phyloP scores from a whole-genome alignment of 2,113 vertebrate genomes.

The Anoplopoma fimbria region DNA sequence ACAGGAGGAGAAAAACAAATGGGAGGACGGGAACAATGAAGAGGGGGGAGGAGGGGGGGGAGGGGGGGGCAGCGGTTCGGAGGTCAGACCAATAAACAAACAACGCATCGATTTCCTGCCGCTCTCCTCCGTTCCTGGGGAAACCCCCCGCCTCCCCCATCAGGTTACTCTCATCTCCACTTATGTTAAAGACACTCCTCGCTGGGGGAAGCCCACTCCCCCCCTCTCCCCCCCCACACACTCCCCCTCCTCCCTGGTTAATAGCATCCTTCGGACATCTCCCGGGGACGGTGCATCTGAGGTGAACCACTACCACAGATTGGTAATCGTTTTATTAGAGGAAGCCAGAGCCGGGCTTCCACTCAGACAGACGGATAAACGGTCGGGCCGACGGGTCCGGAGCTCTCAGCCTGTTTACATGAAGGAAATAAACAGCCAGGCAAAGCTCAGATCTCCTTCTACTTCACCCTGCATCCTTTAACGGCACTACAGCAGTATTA shows the following conservation, averaged over 20 bases:
- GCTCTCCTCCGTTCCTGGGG: slow-evolving; percentile 48
- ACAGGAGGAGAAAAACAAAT: not conserved
- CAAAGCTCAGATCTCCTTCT: not conserved
- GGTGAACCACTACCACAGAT: slow-evolving; percentile 64
- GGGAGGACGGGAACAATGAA: not conserved
- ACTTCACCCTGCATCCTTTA: not conserved
- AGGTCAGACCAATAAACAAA: slow-evolving; percentile 79
- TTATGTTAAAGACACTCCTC: slow-evolving; percentile 67
- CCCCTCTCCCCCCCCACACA: not conserved
- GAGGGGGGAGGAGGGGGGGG: not conserved
- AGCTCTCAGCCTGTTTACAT: slow-evolving; percentile 38
- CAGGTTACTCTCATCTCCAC: slow-evolving; percentile 63
- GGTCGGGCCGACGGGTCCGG: slow-evolving; percentile 15
- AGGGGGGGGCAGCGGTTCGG: slow-evolving; percentile 37
- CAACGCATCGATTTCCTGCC: slow-evolving; percentile 75
- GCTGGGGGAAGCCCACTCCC: slow-evolving; percentile 26
- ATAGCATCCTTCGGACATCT: slow-evolving; percentile 57
- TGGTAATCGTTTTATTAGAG: slow-evolving; percentile 70
- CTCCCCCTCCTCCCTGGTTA: slow-evolving; percentile 26
- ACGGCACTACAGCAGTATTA: slow-evolving; percentile 1
- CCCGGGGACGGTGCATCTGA: slow-evolving; percentile 64
- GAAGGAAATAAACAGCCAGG: slow-evolving; percentile 39
- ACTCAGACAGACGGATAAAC: slow-evolving; percentile 36
- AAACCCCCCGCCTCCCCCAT: slow-evolving; percentile 56
- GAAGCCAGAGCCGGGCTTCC: slow-evolving; percentile 39